Evolutionary conservation across 2,113 vertebrate species (phyloP), one percentile per base, ranked within the genome.

Genomic region (Miniopterus natalensis): DNA sequence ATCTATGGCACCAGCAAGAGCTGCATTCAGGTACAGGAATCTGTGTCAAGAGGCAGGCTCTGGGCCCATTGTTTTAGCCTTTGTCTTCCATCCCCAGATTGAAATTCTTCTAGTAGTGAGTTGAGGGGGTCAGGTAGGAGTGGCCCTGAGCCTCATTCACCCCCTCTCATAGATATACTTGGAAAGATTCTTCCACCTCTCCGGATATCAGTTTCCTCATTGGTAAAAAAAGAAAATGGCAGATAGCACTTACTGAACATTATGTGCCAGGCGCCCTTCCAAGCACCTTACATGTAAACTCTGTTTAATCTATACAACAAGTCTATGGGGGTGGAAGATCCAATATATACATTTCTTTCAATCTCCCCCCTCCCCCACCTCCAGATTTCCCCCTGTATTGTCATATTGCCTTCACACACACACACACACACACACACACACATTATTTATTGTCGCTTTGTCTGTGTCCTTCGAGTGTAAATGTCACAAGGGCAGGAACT

Each of bases 101-200:
- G 66, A 90, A 95, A 74, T 83, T 75, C 61, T 85, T 84, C 13
- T 87, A 71, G 63, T 23, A 88, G 9, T 36, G 47, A 92, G 47
- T 40, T 89, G 17, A 89, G 27, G 14, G 14, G 5, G 40, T 77
- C 5, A 27, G 6, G 1, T 20, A 3, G 4, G 40, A 15, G n/a
- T 29, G 47, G 25, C 55, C 31, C 59, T 25, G 31, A 61, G 42
- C 18, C n/a, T 47, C 45, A 23, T 55, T 57, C 1, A 5, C 45
- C 18, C 80, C 31, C 51, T 70, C 11, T 80, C 51, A 84, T 79
- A 70, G 57, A 47, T 10, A 86, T 53, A 51, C 21, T 23, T 88
- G 18, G 51, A 5, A 2, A 77, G 31, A 45, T 92, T 84, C 31
- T 4, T 73, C 14, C 18, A 27, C 36, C 11, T 94, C 42, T 89